Evolutionary conservation across 2,888 invertebrate species (phyloP).

Genomic region (Tachina grossa): DNA sequence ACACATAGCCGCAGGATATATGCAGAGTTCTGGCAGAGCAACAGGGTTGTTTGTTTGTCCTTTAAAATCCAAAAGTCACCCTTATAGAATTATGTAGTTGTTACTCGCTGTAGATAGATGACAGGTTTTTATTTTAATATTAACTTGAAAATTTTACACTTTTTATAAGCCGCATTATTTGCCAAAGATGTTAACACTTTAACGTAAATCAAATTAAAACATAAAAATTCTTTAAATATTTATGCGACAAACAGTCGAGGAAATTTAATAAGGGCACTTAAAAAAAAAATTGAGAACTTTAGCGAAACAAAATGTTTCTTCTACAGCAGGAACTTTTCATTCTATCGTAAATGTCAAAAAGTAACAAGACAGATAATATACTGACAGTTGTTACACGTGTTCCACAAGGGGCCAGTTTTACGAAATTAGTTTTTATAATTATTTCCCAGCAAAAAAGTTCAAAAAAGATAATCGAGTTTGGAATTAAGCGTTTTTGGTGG

Average conservation of each 20-base stretch:
- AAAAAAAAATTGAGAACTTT: not conserved
- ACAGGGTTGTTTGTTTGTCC: slow-evolving; percentile 53
- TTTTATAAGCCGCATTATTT: slow-evolving; percentile 71
- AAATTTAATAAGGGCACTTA: not conserved
- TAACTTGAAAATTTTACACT: slow-evolving; percentile 66
- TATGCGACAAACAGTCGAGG: slow-evolving; percentile 42
- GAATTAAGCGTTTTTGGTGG: too few relatives aligned
- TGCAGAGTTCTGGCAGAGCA: slow-evolving; percentile 28
- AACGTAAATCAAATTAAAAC: slow-evolving; percentile 71
- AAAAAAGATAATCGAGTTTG: too few relatives aligned
- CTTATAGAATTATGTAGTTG: slow-evolving; percentile 12
- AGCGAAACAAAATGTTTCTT: too few relatives aligned
- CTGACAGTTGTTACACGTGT: too few relatives aligned
- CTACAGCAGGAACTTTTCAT: too few relatives aligned
- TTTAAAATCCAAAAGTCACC: slow-evolving; percentile 44
- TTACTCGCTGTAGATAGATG: slow-evolving; percentile 16
- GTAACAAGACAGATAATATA: too few relatives aligned
- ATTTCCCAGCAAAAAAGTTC: too few relatives aligned
- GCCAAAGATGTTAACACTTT: slow-evolving; percentile 72
- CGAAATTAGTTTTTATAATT: too few relatives aligned
- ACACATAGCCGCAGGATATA: slow-evolving; percentile 42
- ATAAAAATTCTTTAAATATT: slow-evolving; percentile 57
- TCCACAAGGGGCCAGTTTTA: too few relatives aligned
- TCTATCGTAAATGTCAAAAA: too few relatives aligned
- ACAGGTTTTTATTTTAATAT: slow-evolving; percentile 52